A percentile compares a stretch with the other conserved stretches of the same genome.
These are phyloP conservation scores for Carassius gibelio DNA, from an alignment of 2,113 vertebrate species.

Conservation along the genomic window DNA sequence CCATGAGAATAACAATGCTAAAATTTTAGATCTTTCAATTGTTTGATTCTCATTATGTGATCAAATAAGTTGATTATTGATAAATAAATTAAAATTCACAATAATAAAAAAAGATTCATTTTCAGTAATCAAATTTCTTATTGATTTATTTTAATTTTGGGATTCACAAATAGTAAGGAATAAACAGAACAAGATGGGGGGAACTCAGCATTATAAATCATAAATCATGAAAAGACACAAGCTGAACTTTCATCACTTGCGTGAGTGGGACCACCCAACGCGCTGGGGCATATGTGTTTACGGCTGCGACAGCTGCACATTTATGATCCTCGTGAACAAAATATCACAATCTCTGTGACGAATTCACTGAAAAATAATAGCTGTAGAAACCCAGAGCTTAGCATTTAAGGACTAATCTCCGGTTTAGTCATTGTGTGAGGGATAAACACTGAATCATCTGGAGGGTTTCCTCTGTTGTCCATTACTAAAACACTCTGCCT, in stretches of 20 bases:
- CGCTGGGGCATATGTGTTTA: neutral
- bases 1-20: no score
- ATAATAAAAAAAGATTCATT: neutral
- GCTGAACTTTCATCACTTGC: neutral
- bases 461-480: slow-evolving; percentile 17
- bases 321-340: slow-evolving; percentile 12
- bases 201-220: neutral
- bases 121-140: neutral
- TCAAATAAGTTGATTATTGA: no score
- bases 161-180: neutral
- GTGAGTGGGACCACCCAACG: neutral
- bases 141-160: neutral
- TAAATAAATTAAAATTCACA: no score
- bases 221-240: neutral
- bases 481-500: neutral
- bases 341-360: slow-evolving; percentile 28
- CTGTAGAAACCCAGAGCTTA: slow-evolving; percentile 23
- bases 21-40: no score
- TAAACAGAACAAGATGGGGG: neutral
- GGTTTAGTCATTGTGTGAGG: neutral
- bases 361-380: slow-evolving; percentile 16
- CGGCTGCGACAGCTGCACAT: slow-evolving; percentile 8
- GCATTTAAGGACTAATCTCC: slow-evolving; percentile 20
- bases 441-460: slow-evolving; percentile 11
- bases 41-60: no score